Percentiles rank a stretch among this genome's conserved stretches.
Evolutionary conservation across 92 coral and sea anemone species (phyloP).

Genomic region (Phenganax marumi): DNA sequence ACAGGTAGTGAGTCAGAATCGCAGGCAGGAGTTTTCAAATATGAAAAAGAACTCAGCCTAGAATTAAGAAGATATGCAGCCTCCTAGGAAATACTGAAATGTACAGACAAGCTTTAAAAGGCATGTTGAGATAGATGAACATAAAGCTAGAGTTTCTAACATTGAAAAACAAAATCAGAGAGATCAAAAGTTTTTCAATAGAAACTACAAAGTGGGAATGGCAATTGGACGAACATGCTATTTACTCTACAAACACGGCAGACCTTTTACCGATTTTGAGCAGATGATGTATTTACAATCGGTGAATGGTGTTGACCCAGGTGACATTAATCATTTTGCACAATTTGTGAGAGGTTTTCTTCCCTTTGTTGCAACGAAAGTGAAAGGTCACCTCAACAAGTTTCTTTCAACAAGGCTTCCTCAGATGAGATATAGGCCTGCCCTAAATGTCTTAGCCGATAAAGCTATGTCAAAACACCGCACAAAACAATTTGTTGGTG

Average conservation of each 20-base stretch:
- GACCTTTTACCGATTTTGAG: background rate
- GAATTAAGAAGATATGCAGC: constrained; percentile 4
- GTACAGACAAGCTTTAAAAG: constrained; percentile 6
- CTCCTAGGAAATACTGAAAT: background rate
- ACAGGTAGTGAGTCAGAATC: background rate
- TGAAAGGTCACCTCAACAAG: background rate
- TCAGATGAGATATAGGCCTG: background rate
- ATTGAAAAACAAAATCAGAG: background rate
- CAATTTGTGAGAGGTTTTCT: constrained; percentile 1
- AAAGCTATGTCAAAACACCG: constrained; percentile 12
- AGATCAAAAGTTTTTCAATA: background rate
- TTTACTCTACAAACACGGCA: constrained; percentile 1
- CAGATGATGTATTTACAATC: constrained; percentile 3
- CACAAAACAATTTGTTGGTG: constrained; percentile 13
- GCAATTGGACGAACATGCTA: constrained; percentile 2
- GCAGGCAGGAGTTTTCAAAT: constrained; percentile 10
- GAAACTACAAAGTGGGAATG: background rate
- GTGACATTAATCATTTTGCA: constrained; percentile 3
- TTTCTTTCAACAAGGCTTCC: constrained; percentile 13
- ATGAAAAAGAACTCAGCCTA: background rate
- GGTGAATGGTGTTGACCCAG: background rate
- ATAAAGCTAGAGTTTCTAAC: background rate
- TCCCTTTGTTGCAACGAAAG: background rate
- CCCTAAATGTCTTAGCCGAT: constrained; percentile 16
- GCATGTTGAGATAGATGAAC: background rate